Percentiles rank a stretch among this genome's conserved stretches.
phyloP scores from a whole-genome alignment of 2,888 invertebrate genomes.

The Hypomecis atomaria region DNA sequence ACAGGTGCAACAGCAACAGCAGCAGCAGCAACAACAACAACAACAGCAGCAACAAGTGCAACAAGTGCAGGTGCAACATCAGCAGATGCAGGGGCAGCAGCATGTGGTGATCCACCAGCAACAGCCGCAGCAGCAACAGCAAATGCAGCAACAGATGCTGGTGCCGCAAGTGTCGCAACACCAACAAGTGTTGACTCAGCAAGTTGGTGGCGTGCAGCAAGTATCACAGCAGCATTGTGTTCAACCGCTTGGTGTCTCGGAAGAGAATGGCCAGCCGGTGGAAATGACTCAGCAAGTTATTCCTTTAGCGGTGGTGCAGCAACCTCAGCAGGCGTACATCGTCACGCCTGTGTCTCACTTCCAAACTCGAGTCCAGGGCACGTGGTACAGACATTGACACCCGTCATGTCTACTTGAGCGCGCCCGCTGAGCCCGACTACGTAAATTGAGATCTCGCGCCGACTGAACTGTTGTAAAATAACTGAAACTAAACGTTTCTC shows the following conservation, averaged over 20 bases:
- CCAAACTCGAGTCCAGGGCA: conserved; percentile 86
- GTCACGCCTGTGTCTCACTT: conserved; percentile 88
- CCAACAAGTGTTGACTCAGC: conserved; percentile 77
- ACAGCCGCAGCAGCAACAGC: conserved; percentile 66
- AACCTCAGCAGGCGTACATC: conserved; percentile 87
- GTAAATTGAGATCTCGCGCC: conserved; percentile 59
- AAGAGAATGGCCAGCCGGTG: conserved; percentile 81
- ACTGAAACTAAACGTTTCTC: conserved; percentile 43
- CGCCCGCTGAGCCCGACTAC: conserved; percentile 42
- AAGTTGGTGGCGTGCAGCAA: conserved; percentile 73
- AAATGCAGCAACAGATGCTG: conserved; percentile 79
- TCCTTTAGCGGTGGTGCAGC: conserved; percentile 86
- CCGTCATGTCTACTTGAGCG: not conserved
- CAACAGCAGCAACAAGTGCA: conserved; percentile 52
- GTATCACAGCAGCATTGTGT: conserved; percentile 77
- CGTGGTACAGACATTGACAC: conserved; percentile 83
- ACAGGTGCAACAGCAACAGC: conserved; percentile 65
- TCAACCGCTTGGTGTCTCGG: conserved; percentile 78
- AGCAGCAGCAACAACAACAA: conserved; percentile 63
- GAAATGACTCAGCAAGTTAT: conserved; percentile 87
- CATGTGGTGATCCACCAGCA: conserved; percentile 77
- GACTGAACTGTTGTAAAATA: conserved; percentile 55
- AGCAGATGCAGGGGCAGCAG: conserved; percentile 73
- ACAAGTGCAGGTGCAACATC: conserved; percentile 72
- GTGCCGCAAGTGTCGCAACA: conserved; percentile 82